Evolutionary conservation across 2,797 vertebrate genomes (phyloP).

Genomic region (Schizopygopsis malacanthus): DNA sequence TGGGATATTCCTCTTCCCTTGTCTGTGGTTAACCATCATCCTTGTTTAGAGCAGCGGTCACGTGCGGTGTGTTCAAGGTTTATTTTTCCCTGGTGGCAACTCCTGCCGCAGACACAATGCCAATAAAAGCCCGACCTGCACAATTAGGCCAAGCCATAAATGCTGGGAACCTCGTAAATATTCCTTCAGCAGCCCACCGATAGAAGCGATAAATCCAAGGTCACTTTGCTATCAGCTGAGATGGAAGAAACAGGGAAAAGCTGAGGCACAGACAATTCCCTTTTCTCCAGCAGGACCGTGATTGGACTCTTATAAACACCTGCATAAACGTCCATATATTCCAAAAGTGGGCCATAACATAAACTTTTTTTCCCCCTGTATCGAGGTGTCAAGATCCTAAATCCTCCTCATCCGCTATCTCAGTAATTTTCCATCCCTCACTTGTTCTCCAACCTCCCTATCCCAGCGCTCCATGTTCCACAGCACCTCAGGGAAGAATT

Average conservation of each 20-base stretch:
- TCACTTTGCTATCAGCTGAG: conserved; percentile 66
- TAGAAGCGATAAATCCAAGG: conserved; percentile 64
- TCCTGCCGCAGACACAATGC: conserved; percentile 52
- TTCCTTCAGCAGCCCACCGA: conserved; percentile 52
- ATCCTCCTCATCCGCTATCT: conserved; percentile 3
- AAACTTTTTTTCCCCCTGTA: conserved; percentile 36
- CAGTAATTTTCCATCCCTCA: background rate
- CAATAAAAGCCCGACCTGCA: conserved; percentile 62
- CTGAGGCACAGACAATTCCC: conserved; percentile 15
- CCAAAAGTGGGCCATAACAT: background rate
- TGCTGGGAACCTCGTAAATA: conserved; percentile 65
- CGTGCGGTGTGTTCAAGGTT: conserved; percentile 40
- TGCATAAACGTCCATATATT: background rate
- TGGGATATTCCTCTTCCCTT: conserved; percentile 35
- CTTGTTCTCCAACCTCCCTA: conserved; percentile 28
- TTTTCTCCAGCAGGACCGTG: background rate
- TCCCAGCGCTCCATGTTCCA: conserved; percentile 55
- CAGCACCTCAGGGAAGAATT: conserved; percentile 65
- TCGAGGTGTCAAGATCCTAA: conserved; percentile 42
- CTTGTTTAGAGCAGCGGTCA: conserved; percentile 48
- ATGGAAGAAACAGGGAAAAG: conserved; percentile 32
- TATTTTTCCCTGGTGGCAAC: conserved; percentile 51
- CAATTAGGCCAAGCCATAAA: conserved; percentile 65
- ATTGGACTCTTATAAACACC: conserved; percentile 11
- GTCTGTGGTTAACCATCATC: conserved; percentile 54